phyloP scores from a whole-genome alignment of 1,140 invertebrate species.

The Drosophila lacteicornis region DNA sequence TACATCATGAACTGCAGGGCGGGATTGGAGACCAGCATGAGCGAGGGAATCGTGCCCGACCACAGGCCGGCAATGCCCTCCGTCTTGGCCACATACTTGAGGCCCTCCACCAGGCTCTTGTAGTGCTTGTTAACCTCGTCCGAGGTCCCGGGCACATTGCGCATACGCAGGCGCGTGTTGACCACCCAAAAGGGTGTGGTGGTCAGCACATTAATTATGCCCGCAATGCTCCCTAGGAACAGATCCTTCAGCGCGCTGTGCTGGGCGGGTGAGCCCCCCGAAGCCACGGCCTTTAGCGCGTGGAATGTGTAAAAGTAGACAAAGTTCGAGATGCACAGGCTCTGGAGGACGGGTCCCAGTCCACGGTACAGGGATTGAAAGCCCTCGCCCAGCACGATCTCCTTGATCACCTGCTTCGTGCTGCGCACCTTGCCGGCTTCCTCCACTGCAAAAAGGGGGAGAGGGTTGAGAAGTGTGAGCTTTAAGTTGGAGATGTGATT shows the following conservation, averaged over 20 bases:
- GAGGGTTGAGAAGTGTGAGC: not conserved
- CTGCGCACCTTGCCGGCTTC: conserved; percentile 86
- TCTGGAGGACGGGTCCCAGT: conserved; percentile 92
- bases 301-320: conserved; percentile 97
- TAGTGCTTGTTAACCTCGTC: conserved; percentile 80
- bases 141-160: conserved; percentile 82
- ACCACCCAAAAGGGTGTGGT: conserved; percentile 97
- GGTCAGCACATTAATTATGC: conserved; percentile 92
- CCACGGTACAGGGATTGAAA: conserved; percentile 91
- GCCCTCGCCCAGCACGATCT: conserved; percentile 90
- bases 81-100: conserved; percentile 89
- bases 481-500: not conserved
- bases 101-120: conserved; percentile 87
- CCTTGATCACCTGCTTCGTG: conserved; percentile 87
- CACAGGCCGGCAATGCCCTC: conserved; percentile 91
- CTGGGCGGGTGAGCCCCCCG: conserved; percentile 82
- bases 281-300: conserved; percentile 89
- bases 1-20: conserved; percentile 97
- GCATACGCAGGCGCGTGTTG: conserved; percentile 93
- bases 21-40: conserved; percentile 94
- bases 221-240: conserved; percentile 92
- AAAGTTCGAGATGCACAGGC: conserved; percentile 94
- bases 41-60: conserved; percentile 93
- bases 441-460: conserved; percentile 87
- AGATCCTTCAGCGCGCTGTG: conserved; percentile 90